Conservation (phyloP, 92 coral and sea anemone species). For the Paragorgia papillata region DNA sequence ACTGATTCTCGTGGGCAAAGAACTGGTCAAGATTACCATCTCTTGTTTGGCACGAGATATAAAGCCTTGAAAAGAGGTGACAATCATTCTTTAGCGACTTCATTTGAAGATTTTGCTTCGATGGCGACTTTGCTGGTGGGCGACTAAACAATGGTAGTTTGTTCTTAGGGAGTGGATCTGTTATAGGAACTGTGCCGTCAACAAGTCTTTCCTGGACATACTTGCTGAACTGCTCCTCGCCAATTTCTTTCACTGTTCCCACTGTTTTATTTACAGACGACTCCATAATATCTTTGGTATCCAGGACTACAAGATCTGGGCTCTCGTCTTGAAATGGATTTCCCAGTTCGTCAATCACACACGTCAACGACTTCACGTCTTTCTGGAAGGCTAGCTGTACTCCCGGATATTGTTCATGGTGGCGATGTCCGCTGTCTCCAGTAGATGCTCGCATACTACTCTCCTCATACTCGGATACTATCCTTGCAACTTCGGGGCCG, state of each 20-base stretch:
- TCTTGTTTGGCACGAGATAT: constrained; percentile 59
- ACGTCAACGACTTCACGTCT: constrained; percentile 45
- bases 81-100: constrained; percentile 55
- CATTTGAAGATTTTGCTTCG: constrained; percentile 35
- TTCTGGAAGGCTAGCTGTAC: constrained; percentile 47
- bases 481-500: constrained; percentile 49
- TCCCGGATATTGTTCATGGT: constrained; percentile 47
- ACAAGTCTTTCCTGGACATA: constrained; percentile 50
- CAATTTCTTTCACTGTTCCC: constrained; percentile 33
- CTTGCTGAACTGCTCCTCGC: constrained; percentile 50
- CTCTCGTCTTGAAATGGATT: constrained; percentile 60
- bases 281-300: constrained; percentile 57
- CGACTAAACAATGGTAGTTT: constrained; percentile 54
- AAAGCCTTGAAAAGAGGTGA: constrained; percentile 52
- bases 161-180: constrained; percentile 59
- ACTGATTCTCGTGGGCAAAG: constrained; percentile 62
- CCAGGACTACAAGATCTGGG: constrained; percentile 53
- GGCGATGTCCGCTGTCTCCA: constrained; percentile 16
- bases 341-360: constrained; percentile 52
- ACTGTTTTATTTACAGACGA: constrained; percentile 45
- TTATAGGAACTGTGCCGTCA: constrained; percentile 37
- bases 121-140: constrained; percentile 7
- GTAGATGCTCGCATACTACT: not conserved
- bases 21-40: constrained; percentile 63
- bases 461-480: constrained; percentile 33